Conservation (phyloP, 2,113 vertebrate species). For the Lutjanus erythropterus region DNA sequence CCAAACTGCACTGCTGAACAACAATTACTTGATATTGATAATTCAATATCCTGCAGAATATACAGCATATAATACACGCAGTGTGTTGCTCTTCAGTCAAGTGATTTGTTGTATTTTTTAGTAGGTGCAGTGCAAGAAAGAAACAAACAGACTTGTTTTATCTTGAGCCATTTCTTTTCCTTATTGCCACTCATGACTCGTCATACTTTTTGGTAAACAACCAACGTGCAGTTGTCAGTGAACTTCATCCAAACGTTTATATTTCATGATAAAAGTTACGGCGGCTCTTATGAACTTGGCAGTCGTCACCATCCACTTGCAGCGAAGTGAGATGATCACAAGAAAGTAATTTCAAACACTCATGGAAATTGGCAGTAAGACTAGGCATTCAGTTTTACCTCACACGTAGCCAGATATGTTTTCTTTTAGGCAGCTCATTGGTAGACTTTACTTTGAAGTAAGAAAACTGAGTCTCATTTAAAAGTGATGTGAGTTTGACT, state of each 20-base stretch:
- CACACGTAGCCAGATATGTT: neutral
- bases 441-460: slow-evolving; percentile 12
- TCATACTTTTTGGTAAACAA: neutral
- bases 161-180: neutral
- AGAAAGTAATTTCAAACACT: neutral
- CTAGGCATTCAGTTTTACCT: neutral
- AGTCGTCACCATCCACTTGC: neutral
- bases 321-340: neutral
- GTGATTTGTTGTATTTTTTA: neutral
- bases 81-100: neutral
- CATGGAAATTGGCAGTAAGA: slow-evolving; percentile 10
- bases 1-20: neutral
- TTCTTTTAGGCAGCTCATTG: neutral
- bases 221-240: neutral
- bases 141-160: neutral
- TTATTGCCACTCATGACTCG: neutral
- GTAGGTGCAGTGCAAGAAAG: too few species aligned
- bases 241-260: slow-evolving; percentile 7
- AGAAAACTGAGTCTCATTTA: neutral
- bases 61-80: neutral
- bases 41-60: neutral
- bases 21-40: neutral
- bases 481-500: neutral
- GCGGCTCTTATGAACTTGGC: neutral
- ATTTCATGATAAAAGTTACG: neutral